Evolutionary conservation across 35 echinoderm and acorn worm species (phyloP), one percentile per base, ranked within the genome.

Genomic region (Hemicentrotus pulcherrimus): DNA sequence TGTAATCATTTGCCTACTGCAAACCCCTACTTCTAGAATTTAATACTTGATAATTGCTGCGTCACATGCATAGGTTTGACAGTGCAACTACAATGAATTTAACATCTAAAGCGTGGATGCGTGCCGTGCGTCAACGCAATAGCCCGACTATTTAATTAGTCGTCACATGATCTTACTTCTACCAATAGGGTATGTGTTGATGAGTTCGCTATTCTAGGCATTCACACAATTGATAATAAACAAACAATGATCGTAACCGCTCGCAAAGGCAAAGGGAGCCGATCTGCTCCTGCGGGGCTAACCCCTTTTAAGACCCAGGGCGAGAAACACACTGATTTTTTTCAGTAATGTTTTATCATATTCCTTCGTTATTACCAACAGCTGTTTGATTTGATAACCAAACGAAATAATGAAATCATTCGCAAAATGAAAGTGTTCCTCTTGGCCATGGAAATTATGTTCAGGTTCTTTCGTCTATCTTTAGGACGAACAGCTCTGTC

Each of bases 321-420:
- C 65, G 19, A 7, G 4, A n/a, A 78, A 78, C 65, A 78, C 65
- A 28, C 24, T 5, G 65, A 22, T 28, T 78, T 28, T 78, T 78
- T n/a, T 78, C 65, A 28, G 19, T n/a, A 7, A 28, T 78, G 6
- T 78, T 78, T 78, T 78, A 78, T 78, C 65, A 8, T 28, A 22
- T 78, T n/a, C 19, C 65, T 28, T n/a, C 65, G 19, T 78, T n/a
- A 78, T 78, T n/a, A 28, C 65, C 65, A 78, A n/a, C 65, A 78
- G 65, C 65, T 78, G 65, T 78, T 78, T 78, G 65, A 78, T 78
- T 78, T 78, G 28, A 78, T 78, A 78, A 78, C 19, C 65, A 28
- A 78, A 78, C 65, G 50, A 78, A 78, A 78, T 78, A 78, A 78
- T 78, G 65, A 78, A 78, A 78, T 78, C 65, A 78, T 78, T 78